Evolutionary conservation across 2,797 vertebrate species (phyloP), one percentile per base, ranked within the genome.

Genomic region (Hapalemur alaotrensis): DNA sequence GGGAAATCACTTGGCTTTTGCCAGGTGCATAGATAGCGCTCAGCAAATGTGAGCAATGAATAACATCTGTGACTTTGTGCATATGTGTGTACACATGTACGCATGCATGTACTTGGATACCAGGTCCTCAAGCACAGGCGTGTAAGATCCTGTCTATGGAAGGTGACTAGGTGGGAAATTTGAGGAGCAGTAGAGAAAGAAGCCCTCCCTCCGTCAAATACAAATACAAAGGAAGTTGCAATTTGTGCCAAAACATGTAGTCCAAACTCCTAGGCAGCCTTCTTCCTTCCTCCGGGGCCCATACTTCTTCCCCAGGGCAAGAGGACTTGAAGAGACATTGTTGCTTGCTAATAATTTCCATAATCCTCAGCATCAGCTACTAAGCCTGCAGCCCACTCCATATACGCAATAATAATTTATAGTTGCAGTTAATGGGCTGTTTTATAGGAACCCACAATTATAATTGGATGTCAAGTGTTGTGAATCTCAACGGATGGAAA

Each of bases 391-490:
- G 89, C 70, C 95, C 32, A 4, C 84, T 87, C 90, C 78, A 70
- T 30, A 9, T 41, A 89, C 93, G 96, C 97, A 91, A 96, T 97
- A 84, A 97, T 97, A 93, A 97, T 97, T 98, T 97, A 97, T 65
- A 88, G 97, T 59, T 95, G 89, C 87, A 95, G 87, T 95, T 97
- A 97, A 96, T 93, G 92, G 97, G 95, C 97, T 97, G 93, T 96
- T 98, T 97, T 97, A 82, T 73, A 95, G 96, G 81, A 97, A 93
- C 91, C 97, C 80, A 89, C 88, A 89, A 81, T 95, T 95, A 96
- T 97, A 96, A 96, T 97, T 98, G 98, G 97, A 97, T 98, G 98
- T 97, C 98, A 98, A 98, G 96, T 91, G 96, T 93, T 75, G 92
- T 92, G 82, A 52, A 8, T 95, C 96, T 97, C 94, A 88, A 93